Conservation (phyloP, 2,888 invertebrate species). For the Globia sparganii region DNA sequence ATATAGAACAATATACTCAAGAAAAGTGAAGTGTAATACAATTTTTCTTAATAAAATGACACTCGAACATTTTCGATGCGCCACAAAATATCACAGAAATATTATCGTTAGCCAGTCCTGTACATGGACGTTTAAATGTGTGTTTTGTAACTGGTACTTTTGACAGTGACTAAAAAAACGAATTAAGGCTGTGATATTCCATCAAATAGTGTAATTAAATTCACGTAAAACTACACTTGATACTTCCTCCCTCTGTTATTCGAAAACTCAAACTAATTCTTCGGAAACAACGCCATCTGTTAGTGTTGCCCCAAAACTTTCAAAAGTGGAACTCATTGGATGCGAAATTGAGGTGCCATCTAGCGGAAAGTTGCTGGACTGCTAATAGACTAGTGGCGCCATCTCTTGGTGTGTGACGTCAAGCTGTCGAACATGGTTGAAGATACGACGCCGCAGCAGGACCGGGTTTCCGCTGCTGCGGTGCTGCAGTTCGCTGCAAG, state of each 20-base stretch:
- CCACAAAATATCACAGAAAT: constrained; percentile 60
- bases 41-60: constrained; percentile 61
- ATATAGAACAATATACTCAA: neutral
- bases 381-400: constrained; percentile 49
- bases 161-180: constrained; percentile 59
- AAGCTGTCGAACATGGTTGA: constrained; percentile 81
- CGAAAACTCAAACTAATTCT: constrained; percentile 17
- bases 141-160: constrained; percentile 63
- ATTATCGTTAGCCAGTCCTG: constrained; percentile 57
- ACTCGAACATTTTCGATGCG: constrained; percentile 62
- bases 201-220: constrained; percentile 26
- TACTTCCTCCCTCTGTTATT: constrained; percentile 41
- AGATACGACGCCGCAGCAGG: constrained; percentile 77
- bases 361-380: constrained; percentile 12
- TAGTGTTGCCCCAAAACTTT: constrained; percentile 25
- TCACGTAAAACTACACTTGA: constrained; percentile 11
- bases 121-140: constrained; percentile 64
- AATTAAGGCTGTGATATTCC: constrained; percentile 45
- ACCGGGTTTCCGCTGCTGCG: constrained; percentile 85
- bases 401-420: constrained; percentile 60
- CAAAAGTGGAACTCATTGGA: constrained; percentile 1
- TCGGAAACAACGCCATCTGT: constrained; percentile 60
- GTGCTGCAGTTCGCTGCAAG: constrained; percentile 86
- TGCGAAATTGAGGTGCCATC: constrained; percentile 24
- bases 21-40: constrained; percentile 49